Conservation (phyloP, 2,797 vertebrate genomes). For the Apodemus agrarius region DNA sequence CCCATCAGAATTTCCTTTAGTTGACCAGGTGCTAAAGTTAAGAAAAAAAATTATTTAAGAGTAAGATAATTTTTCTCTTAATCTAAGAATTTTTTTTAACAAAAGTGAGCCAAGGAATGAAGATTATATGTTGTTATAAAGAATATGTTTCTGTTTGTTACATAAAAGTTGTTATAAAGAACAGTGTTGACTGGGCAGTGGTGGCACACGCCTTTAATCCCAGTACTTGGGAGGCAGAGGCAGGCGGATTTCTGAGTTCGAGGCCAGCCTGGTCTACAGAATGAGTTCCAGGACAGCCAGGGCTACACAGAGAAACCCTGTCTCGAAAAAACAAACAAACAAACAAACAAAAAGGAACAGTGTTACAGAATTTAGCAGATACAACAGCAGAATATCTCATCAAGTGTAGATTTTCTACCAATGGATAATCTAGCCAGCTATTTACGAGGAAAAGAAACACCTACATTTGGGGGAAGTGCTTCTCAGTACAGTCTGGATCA, state of each 20-base stretch:
- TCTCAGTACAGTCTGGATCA: not conserved
- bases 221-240: no score
- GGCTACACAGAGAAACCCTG: no score
- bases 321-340: no score
- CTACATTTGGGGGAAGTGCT: not conserved
- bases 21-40: not conserved
- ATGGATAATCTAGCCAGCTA: not conserved
- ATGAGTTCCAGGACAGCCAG: no score
- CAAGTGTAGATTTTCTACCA: not conserved
- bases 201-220: no score
- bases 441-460: not conserved
- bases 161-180: conserved; percentile 7
- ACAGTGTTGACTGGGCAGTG: not conserved
- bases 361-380: conserved; percentile 2
- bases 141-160: conserved; percentile 20
- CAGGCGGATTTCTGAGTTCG: no score
- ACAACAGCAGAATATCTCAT: not conserved
- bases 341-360: not conserved
- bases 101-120: conserved; percentile 6
- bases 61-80: not conserved
- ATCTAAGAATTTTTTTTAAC: conserved; percentile 1
- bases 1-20: not conserved
- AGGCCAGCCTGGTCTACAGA: no score
- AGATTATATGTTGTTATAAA: not conserved
- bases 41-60: conserved; percentile 47